Evolutionary conservation across 2,888 invertebrate species (phyloP).

Genomic region (Cheilosia vernalis): DNA sequence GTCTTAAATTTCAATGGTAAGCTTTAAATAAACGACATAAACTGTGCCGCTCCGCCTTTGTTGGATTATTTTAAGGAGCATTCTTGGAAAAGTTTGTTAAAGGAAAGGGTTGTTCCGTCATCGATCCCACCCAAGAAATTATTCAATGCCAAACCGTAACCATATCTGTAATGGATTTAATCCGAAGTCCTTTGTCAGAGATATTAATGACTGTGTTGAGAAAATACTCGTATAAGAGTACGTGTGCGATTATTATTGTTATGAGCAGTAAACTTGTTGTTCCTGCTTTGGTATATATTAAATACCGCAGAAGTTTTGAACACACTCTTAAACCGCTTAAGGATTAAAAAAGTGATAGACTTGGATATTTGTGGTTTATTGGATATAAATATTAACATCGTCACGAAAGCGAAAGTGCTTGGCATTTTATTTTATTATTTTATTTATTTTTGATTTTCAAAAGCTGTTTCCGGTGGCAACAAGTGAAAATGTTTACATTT

Average conservation of each 20-base stretch:
- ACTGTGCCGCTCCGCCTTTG: neutral
- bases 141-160: slow-evolving; percentile 28
- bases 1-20: slow-evolving; percentile 17
- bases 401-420: neutral
- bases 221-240: slow-evolving; percentile 13
- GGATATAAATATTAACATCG: neutral
- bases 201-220: slow-evolving; percentile 43
- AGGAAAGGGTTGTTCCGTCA: slow-evolving; percentile 21
- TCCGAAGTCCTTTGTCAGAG: slow-evolving; percentile 20
- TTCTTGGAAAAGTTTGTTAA: slow-evolving; percentile 1
- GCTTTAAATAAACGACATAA: slow-evolving; percentile 40
- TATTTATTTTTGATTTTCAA: too few species aligned
- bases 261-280: slow-evolving; percentile 7
- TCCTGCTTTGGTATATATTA: neutral
- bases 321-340: neutral
- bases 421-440: neutral
- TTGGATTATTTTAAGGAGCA: neutral
- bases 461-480: too few species aligned
- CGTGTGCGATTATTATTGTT: slow-evolving; percentile 27
- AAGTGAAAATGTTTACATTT: too few species aligned
- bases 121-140: slow-evolving; percentile 17
- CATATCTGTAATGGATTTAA: slow-evolving; percentile 30
- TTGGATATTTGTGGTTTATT: neutral
- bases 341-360: slow-evolving; percentile 10
- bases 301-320: slow-evolving; percentile 1